Conservation (phyloP, 2,113 vertebrate genomes). For the Anarhynchus alexandrinus region DNA sequence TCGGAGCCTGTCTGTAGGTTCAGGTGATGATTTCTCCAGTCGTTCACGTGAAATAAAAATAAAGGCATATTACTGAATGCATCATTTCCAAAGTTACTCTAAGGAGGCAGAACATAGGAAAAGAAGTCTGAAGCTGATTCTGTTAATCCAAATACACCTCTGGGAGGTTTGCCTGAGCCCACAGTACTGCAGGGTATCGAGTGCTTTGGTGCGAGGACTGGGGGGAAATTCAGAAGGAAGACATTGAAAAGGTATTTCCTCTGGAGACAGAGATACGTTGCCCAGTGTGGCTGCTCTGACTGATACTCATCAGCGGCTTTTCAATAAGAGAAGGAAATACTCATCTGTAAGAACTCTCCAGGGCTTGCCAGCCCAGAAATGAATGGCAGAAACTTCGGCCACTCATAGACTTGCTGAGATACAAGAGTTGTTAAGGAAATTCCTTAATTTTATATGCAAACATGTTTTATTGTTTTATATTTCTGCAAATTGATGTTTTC, state of each 20-base stretch:
- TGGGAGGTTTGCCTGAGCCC: neutral
- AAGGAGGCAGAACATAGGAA: neutral
- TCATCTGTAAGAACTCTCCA: neutral
- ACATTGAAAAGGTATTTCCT: neutral
- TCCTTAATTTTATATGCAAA: neutral
- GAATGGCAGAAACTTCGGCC: neutral
- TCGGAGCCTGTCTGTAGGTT: neutral
- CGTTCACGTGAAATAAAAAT: neutral
- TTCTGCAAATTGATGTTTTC: neutral
- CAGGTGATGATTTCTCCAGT: neutral
- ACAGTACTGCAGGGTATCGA: neutral
- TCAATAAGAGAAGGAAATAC: neutral
- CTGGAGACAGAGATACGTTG: neutral
- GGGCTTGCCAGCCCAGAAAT: neutral
- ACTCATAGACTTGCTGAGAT: neutral
- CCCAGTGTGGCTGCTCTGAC: neutral
- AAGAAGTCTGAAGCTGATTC: neutral
- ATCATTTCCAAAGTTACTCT: neutral
- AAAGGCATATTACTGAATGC: neutral
- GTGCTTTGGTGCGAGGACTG: neutral
- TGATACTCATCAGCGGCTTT: neutral
- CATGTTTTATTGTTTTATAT: neutral
- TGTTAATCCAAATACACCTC: neutral
- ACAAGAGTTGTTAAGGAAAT: neutral
- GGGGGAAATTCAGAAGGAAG: neutral